A percentile compares a stretch with the other conserved stretches of the same genome.
phyloP scores from a whole-genome alignment of 2,888 invertebrate genomes.

The Cephus rjabovi region DNA sequence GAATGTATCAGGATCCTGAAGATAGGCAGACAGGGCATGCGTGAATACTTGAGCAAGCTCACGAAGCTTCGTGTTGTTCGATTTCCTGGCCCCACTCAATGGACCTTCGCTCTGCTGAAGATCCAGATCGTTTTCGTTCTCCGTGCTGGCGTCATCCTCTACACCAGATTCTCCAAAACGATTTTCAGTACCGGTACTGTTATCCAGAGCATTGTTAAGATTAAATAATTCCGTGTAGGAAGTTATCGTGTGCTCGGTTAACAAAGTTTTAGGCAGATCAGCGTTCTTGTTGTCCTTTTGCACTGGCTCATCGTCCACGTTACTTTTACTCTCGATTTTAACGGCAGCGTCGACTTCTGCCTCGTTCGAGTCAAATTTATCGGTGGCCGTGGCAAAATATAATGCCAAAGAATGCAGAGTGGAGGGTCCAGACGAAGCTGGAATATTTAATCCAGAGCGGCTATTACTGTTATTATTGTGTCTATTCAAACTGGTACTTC shows the following conservation, averaged over 20 bases:
- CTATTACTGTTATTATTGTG: slow-evolving; percentile 62
- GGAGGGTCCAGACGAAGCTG: slow-evolving; percentile 81
- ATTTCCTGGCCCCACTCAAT: slow-evolving; percentile 68
- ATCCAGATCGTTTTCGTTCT: slow-evolving; percentile 69
- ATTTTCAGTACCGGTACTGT: slow-evolving; percentile 33
- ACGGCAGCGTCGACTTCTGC: slow-evolving; percentile 44
- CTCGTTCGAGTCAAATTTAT: slow-evolving; percentile 68
- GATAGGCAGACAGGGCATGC: slow-evolving; percentile 83
- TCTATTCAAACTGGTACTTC: slow-evolving; percentile 61
- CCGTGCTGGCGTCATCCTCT: slow-evolving; percentile 22
- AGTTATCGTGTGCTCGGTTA: slow-evolving; percentile 77
- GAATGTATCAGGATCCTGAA: slow-evolving; percentile 86
- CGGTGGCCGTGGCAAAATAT: slow-evolving; percentile 81
- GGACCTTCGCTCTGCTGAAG: slow-evolving; percentile 76
- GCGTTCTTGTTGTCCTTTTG: slow-evolving; percentile 27
- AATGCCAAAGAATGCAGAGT: slow-evolving; percentile 82
- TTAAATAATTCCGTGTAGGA: slow-evolving; percentile 71
- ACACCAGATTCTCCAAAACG: slow-evolving; percentile 6
- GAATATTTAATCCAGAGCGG: slow-evolving; percentile 76
- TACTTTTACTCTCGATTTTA: slow-evolving; percentile 15
- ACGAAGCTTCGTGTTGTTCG: slow-evolving; percentile 74
- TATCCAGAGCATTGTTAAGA: slow-evolving; percentile 55
- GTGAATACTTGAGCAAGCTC: slow-evolving; percentile 88
- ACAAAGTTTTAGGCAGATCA: slow-evolving; percentile 71
- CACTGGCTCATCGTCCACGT: slow-evolving; percentile 44